phyloP scores from a whole-genome alignment of 2,797 vertebrate genomes.

The Scarus forsteni region DNA sequence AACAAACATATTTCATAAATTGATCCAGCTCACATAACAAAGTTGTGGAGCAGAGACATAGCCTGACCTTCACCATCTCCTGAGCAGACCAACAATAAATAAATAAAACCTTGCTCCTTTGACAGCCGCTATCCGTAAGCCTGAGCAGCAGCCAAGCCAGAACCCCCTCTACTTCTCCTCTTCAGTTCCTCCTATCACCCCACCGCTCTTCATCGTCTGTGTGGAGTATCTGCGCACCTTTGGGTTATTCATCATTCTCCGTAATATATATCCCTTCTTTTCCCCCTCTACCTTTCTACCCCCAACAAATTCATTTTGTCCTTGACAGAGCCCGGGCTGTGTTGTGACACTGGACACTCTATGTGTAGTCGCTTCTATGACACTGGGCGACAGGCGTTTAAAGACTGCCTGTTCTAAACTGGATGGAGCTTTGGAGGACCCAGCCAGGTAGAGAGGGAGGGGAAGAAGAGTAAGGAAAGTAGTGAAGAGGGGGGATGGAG shows the following conservation, averaged over 20 bases:
- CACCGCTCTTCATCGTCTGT: conserved; percentile 70
- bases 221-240: conserved; percentile 80
- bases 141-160: conserved; percentile 63
- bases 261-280: conserved; percentile 74
- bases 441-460: conserved; percentile 50
- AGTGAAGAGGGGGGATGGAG: conserved; percentile 66
- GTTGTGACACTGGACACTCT: conserved; percentile 80
- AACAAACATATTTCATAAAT: conserved; percentile 88
- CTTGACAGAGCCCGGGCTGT: conserved; percentile 78
- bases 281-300: conserved; percentile 53
- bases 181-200: conserved; percentile 58
- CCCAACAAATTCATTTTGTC: conserved; percentile 84
- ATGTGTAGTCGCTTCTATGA: conserved; percentile 79
- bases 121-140: conserved; percentile 83
- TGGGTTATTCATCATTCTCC: conserved; percentile 82
- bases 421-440: conserved; percentile 69
- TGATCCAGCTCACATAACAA: conserved; percentile 84
- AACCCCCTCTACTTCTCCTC: conserved; percentile 51
- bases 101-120: conserved; percentile 80
- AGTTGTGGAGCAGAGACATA: conserved; percentile 80
- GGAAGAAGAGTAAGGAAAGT: conserved; percentile 60
- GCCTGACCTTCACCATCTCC: conserved; percentile 88
- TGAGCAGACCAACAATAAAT: conserved; percentile 87
- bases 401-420: conserved; percentile 72
- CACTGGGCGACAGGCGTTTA: conserved; percentile 77